Percentiles rank a stretch among this genome's conserved stretches.
Conservation (phyloP, 2,888 invertebrate genomes). For the Sminthurides aquaticus region DNA sequence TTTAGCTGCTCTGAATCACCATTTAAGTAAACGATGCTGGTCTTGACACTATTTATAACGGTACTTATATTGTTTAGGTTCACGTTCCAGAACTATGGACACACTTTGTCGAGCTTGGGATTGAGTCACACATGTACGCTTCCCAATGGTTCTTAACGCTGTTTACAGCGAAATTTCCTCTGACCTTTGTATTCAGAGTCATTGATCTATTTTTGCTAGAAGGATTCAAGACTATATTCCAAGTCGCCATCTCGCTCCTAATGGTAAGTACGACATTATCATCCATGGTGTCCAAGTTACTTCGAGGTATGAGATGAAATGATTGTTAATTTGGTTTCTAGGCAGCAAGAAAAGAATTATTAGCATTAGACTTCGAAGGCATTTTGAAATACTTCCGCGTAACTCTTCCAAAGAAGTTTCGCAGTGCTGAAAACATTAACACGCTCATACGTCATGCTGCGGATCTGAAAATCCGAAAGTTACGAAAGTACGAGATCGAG, state of each 20-base stretch:
- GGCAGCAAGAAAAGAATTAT: conserved; percentile 78
- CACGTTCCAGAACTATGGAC: conserved; percentile 71
- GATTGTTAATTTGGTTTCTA: conserved; percentile 46
- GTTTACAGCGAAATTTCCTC: conserved; percentile 97
- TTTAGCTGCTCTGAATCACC: too few species aligned
- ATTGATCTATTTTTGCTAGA: conserved; percentile 90
- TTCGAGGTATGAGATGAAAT: too few species aligned
- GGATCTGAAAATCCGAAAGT: conserved; percentile 81
- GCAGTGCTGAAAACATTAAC: conserved; percentile 79
- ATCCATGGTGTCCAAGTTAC: too few species aligned
- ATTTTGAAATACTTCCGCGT: conserved; percentile 97
- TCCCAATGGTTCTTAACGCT: conserved; percentile 99
- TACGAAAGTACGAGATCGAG: conserved; percentile 91
- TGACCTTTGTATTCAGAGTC: conserved; percentile 93
- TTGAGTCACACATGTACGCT: conserved; percentile 89
- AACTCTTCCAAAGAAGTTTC: conserved; percentile 89
- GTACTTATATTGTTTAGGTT: conserved; percentile 54
- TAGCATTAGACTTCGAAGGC: conserved; percentile 93
- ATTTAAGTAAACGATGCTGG: neutral
- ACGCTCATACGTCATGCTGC: conserved; percentile 85
- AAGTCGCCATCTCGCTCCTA: conserved; percentile 87
- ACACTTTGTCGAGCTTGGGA: conserved; percentile 73
- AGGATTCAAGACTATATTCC: conserved; percentile 91
- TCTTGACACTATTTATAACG: neutral
- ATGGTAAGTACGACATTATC: conserved; percentile 58